Base-by-base conservation (phyloP, 2,113 vertebrate species). In the Aramus guarauna region DNA sequence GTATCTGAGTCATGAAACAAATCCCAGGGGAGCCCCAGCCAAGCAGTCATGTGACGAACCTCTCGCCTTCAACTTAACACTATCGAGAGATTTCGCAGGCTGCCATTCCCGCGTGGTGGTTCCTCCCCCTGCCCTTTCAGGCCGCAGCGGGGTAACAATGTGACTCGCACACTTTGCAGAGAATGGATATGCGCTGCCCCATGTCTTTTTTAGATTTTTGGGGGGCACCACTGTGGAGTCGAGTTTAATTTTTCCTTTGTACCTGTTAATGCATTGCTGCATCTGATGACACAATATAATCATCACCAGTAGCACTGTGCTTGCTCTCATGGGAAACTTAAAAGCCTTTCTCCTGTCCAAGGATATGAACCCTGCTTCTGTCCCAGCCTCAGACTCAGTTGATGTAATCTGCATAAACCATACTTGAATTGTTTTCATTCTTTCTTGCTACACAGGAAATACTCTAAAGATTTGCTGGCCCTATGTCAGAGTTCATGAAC, bases 251-350 rank as follows among this genome's bases (percentile, higher is more conserved):
- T 45, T 59, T 13, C 41, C 36, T 30, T 48, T 45, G 62, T 58
- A 43, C 37, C 78, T 26, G 26, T 43, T 12, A 3, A 11, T 0
- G 55, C 20, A 64, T 74, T 3, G 37, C 74, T 81, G 83, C 8
- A 0, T 8, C 15, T 3, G 11, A 47, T 17, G 45, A 3, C 53
- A 8, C 12, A 2, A 0, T 4, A 5, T 1, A 43, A 45, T 30
- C 37, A 1, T 27, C 32, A 23, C n/a, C 66, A 5, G 50, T 0
- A 13, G 60, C 69, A 10, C 10, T 1, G 26, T 4, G 43, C 45
- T 79, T 9, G 30, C 29, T 72, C 41, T 64, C 6, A 0, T 21
- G 14, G 52, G 47, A 27, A 85, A 53, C 19, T 30, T 21, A 1
- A 59, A 47, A 53, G n/a, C 59, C 37, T 36, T 71, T 52, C 47